Evolutionary conservation across 2,113 vertebrate genomes (phyloP).

Genomic region (Phrynocephalus versicolor): DNA sequence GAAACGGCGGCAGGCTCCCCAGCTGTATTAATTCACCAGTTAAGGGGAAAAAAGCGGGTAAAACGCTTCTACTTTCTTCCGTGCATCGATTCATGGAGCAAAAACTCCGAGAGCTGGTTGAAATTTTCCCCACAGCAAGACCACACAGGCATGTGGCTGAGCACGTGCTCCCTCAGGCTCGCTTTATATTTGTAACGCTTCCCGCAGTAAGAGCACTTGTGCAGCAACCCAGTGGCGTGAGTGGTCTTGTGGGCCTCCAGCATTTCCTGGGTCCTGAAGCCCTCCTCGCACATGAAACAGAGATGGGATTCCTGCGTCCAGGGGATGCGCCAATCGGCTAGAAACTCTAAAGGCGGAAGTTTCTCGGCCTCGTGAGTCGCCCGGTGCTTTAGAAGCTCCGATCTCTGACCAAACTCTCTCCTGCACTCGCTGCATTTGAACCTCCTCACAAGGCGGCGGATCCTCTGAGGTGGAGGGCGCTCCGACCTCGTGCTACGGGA

Average conservation of each 20-base stretch:
- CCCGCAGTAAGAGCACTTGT: conserved; percentile 44
- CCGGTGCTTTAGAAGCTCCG: conserved; percentile 37
- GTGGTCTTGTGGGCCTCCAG: not conserved
- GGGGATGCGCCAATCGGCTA: no score
- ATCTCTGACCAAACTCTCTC: conserved; percentile 38
- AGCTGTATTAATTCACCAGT: no score
- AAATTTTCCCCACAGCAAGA: conserved; percentile 56
- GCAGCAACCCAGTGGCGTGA: conserved; percentile 29
- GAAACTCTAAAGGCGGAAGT: no score
- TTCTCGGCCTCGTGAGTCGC: no score
- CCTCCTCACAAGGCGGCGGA: not conserved
- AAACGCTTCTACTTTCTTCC: not conserved
- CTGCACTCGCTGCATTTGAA: conserved; percentile 46
- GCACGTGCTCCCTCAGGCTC: conserved; percentile 9
- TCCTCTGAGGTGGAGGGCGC: not conserved
- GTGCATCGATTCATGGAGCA: conserved; percentile 42
- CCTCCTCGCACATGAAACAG: no score
- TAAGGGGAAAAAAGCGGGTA: no score
- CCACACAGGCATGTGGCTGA: conserved; percentile 25
- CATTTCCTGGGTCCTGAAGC: no score
- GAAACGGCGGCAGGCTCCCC: no score
- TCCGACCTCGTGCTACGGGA: no score
- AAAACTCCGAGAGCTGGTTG: conserved; percentile 30
- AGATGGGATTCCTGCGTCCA: no score
- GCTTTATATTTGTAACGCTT: conserved; percentile 50